phyloP scores from a whole-genome alignment of 2,113 vertebrate genomes.

The Solenodon paradoxus region DNA sequence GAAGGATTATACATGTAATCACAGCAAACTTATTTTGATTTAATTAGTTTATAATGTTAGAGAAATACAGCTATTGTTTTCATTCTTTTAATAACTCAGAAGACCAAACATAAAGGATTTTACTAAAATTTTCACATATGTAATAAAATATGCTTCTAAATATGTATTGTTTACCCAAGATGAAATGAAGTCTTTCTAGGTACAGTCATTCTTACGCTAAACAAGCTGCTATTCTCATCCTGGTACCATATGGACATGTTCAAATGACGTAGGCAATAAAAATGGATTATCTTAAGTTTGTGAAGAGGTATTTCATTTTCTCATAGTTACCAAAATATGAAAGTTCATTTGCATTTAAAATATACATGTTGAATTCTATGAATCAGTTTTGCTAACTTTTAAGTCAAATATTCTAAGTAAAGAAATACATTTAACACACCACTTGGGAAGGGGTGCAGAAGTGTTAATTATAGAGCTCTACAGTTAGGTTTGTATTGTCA shows the following conservation, averaged over 20 bases:
- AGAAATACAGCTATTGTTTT: constrained; percentile 70
- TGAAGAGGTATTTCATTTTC: constrained; percentile 68
- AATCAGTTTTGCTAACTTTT: constrained; percentile 50
- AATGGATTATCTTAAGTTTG: constrained; percentile 68
- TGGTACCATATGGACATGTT: constrained; percentile 66
- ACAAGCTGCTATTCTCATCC: constrained; percentile 71
- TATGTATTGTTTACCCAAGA: constrained; percentile 66
- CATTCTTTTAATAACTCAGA: constrained; percentile 69
- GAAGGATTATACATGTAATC: constrained; percentile 61
- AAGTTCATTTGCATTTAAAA: constrained; percentile 67
- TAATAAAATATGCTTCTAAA: constrained; percentile 67
- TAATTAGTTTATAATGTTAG: constrained; percentile 61
- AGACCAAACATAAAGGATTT: constrained; percentile 56
- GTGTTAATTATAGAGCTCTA: constrained; percentile 21
- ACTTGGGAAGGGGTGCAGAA: background rate
- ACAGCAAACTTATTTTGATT: constrained; percentile 57
- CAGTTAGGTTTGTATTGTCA: background rate
- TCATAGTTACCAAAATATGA: constrained; percentile 62
- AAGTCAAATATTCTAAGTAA: constrained; percentile 53
- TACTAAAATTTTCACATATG: constrained; percentile 59
- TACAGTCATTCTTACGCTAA: constrained; percentile 58
- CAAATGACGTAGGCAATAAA: constrained; percentile 74
- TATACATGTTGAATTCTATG: constrained; percentile 41
- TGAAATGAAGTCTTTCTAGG: constrained; percentile 73
- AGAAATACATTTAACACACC: constrained; percentile 22